Base-by-base conservation (phyloP, 2,888 invertebrate genomes). In the Lasioglossum figueresi region DNA sequence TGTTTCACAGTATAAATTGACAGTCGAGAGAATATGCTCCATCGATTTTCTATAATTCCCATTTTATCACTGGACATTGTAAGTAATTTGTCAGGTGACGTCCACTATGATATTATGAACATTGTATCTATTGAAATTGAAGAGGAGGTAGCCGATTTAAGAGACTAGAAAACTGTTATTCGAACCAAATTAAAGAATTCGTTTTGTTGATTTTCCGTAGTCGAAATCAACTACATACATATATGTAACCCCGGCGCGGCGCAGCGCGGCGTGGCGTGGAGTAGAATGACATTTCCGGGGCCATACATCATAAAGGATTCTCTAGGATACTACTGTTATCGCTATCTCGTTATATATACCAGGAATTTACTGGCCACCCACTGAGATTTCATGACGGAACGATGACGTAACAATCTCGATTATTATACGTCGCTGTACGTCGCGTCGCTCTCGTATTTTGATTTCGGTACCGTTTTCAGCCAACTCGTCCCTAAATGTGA, bases 291-390 rank as follows among this genome's bases (percentile, higher is more conserved):
- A 79, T 71, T 63, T 45, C 31, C 23, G 27, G 56, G 19, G 23
- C 34, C 63, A 78, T 56, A 45, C 78, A 73, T 79, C 72, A 79
- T 45, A 40, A 56, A 79, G 52, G 80, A 84, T 80, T 80, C 75
- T 71, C 63, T 70, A 63, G 31, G 63, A 56, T 80, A 66, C 56
- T 48, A 63, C 66, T 68, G 76, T 73, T 73, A 83, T 70, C 66
- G 43, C n/a, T n/a, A n/a, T n/a, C n/a, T n/a, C n/a, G n/a, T n/a
- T n/a, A n/a, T n/a, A n/a, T n/a, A 27, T n/a, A 48, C 70, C 77
- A 56, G 80, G 70, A 83, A 85, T 84, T 80, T 80, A 77, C 43
- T 80, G 63, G 43, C 74, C 76, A 68, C 76, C 63, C 79, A 80
- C 73, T 37, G 70, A 63, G 43, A 74, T 63, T 74, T 59, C 43